These are phyloP conservation scores for Melipona bicolor DNA, from an alignment of 2,888 invertebrate genomes.

Conservation along the genomic window DNA sequence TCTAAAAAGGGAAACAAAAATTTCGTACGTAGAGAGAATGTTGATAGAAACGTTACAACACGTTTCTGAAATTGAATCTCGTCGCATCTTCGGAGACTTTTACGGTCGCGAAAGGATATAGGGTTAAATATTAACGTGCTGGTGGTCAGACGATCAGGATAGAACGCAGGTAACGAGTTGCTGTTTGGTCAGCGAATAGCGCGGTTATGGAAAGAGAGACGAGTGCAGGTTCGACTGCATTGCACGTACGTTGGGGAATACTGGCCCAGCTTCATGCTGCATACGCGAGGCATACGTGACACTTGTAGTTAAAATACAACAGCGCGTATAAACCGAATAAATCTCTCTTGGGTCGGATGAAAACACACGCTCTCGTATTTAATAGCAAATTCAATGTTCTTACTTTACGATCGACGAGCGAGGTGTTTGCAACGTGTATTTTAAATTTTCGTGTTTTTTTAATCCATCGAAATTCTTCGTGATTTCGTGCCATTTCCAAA, in stretches of 20 bases:
- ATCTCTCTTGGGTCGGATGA: constrained; percentile 15
- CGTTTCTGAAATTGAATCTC: neutral
- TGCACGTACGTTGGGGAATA: constrained; percentile 41
- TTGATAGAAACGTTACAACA: neutral
- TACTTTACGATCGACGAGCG: neutral
- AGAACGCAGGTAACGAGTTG: constrained; percentile 2
- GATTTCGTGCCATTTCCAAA: neutral
- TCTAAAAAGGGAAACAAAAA: no score
- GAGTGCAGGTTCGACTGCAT: constrained; percentile 26
- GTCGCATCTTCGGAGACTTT: neutral
- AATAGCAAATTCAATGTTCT: constrained; percentile 36
- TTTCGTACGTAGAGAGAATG: neutral
- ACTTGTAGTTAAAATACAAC: constrained; percentile 46
- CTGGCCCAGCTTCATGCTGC: constrained; percentile 22
- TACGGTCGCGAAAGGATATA: neutral
- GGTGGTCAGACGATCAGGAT: neutral
- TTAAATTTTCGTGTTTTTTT: neutral
- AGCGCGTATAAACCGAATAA: constrained; percentile 49
- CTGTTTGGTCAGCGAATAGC: constrained; percentile 27
- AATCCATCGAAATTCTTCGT: neutral
- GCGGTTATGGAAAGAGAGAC: neutral
- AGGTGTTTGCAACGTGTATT: no score
- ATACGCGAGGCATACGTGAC: constrained; percentile 55
- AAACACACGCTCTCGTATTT: constrained; percentile 1
- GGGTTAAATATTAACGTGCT: neutral